Conservation (phyloP, 1,140 invertebrate genomes). For the Eriosoma lanigerum region DNA sequence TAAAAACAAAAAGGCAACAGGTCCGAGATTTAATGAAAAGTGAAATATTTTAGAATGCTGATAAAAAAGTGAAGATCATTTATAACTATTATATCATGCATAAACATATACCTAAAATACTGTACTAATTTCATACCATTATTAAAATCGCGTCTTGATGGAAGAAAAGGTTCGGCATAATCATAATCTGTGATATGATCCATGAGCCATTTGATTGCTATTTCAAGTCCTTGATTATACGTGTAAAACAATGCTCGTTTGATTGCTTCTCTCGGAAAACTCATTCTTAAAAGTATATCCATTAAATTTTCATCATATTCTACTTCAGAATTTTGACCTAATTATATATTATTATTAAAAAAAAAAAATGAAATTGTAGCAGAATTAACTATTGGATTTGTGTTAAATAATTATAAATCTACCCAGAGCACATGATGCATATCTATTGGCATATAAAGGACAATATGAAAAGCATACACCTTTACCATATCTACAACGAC, state of each 20-base stretch:
- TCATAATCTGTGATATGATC: conserved; percentile 16
- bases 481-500: conserved; percentile 27
- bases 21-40: too few species aligned
- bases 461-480: conserved; percentile 37
- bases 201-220: conserved; percentile 27
- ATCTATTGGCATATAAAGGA: conserved; percentile 30
- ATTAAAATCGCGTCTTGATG: not conserved
- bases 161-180: conserved; percentile 28
- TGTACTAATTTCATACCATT: not conserved
- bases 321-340: not conserved
- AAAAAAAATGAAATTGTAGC: too few species aligned
- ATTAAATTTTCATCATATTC: conserved; percentile 14
- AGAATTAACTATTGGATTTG: not conserved
- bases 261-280: conserved; percentile 24
- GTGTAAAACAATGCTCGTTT: conserved; percentile 30
- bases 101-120: too few species aligned
- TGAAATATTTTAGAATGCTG: too few species aligned
- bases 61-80: too few species aligned
- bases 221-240: not conserved
- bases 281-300: conserved; percentile 6
- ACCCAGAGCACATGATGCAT: conserved; percentile 18
- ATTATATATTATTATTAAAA: not conserved
- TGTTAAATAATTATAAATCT: not conserved
- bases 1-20: too few species aligned
- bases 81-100: too few species aligned